These are phyloP conservation scores for Leucania comma DNA, from an alignment of 2,888 invertebrate species.

Conservation along the genomic window DNA sequence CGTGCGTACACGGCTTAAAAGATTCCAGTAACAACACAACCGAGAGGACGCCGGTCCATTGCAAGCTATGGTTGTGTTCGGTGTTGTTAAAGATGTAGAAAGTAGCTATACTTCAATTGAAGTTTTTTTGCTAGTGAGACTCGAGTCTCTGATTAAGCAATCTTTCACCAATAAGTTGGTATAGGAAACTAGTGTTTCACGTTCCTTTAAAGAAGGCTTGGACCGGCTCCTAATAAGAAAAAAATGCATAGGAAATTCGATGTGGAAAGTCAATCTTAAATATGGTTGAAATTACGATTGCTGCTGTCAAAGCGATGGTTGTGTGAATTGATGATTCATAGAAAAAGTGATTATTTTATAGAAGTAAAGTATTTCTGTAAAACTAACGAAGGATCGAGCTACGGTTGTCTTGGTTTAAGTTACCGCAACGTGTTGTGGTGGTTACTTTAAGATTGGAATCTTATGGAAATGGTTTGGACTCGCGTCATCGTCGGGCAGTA, in stretches of 20 bases:
- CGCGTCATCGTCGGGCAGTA: conserved; percentile 49
- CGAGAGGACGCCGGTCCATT: conserved; percentile 35
- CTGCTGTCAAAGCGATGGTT: conserved; percentile 44
- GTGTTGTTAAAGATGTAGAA: conserved; percentile 53
- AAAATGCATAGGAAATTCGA: conserved; percentile 45
- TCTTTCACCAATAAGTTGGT: conserved; percentile 47
- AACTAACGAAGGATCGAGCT: conserved; percentile 11
- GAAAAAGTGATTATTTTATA: conserved; percentile 44
- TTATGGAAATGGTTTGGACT: conserved; percentile 45
- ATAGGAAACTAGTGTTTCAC: conserved; percentile 54
- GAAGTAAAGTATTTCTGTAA: conserved; percentile 53
- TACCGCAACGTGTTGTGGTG: conserved; percentile 35
- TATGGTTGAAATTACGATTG: conserved; percentile 42
- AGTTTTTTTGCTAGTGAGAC: conserved; percentile 44
- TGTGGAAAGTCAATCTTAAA: conserved; percentile 38
- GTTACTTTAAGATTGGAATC: conserved; percentile 45
- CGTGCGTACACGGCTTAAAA: background rate
- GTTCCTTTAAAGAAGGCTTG: conserved; percentile 39
- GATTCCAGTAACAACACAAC: conserved; percentile 43
- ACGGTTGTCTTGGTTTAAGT: conserved; percentile 40
- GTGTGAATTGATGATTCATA: conserved; percentile 30
- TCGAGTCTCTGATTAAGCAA: conserved; percentile 43
- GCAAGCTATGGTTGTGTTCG: conserved; percentile 53
- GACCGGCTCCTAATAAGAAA: conserved; percentile 32
- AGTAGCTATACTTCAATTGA: conserved; percentile 49